These are phyloP conservation scores for Sciurus niger DNA, from an alignment of 2,113 vertebrate species.

Conservation along the genomic window DNA sequence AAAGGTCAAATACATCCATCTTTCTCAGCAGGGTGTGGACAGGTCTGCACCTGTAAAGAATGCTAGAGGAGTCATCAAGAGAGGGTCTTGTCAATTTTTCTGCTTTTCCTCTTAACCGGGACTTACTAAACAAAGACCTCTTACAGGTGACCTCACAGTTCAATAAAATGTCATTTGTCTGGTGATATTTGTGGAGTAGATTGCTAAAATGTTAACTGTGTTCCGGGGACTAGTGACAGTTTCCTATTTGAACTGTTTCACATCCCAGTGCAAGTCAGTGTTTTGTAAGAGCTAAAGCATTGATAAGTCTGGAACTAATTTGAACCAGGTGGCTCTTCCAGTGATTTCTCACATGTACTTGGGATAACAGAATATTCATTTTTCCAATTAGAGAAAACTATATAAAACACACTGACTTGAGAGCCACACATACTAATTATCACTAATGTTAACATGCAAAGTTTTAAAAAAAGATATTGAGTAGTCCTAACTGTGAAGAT, in stretches of 20 bases:
- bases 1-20: background rate
- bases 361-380: background rate
- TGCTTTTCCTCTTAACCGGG: background rate
- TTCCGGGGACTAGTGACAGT: background rate
- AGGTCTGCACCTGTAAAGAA: background rate
- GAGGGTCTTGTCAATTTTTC: background rate
- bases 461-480: background rate
- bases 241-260: background rate
- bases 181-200: background rate
- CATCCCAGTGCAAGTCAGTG: background rate
- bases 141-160: fast-evolving
- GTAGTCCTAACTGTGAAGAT: background rate
- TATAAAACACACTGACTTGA: background rate
- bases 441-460: background rate
- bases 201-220: background rate
- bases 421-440: background rate
- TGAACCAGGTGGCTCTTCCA: background rate
- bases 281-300: background rate
- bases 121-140: background rate
- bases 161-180: background rate
- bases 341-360: background rate
- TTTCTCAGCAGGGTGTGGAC: background rate
- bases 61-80: background rate
- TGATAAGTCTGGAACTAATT: background rate
- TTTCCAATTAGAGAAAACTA: background rate